Conservation (phyloP, 2,888 invertebrate genomes). For the Sphinx pinastri region DNA sequence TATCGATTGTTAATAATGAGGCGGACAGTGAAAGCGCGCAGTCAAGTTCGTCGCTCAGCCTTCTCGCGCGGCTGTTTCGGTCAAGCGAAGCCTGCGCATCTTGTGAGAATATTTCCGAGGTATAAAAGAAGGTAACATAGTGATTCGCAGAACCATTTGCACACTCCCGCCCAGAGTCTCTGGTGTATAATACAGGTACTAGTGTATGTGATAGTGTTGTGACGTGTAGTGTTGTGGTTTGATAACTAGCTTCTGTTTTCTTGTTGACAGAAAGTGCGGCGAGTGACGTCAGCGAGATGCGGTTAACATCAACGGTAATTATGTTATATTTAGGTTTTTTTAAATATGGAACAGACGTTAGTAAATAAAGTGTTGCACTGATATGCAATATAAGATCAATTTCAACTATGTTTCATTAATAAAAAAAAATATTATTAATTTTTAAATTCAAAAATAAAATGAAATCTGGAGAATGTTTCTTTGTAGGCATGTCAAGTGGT, state of each 20-base stretch:
- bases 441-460: no score
- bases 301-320: conserved; percentile 74
- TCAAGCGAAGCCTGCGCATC: conserved; percentile 70
- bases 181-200: conserved; percentile 52
- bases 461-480: no score
- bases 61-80: conserved; percentile 63
- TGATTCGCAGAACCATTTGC: conserved; percentile 73
- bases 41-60: conserved; percentile 52
- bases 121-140: conserved; percentile 79
- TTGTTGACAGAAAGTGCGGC: conserved; percentile 73
- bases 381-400: not conserved
- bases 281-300: conserved; percentile 64
- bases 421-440: no score
- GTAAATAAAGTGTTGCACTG: not conserved
- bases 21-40: conserved; percentile 64
- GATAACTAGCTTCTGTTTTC: conserved; percentile 64
- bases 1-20: conserved; percentile 39
- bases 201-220: conserved; percentile 45
- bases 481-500: no score
- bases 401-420: no score
- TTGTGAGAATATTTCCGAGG: conserved; percentile 78
- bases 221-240: conserved; percentile 51
- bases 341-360: not conserved
- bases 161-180: conserved; percentile 56
- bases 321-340: conserved; percentile 32